Percentiles rank a stretch among this genome's conserved stretches.
These are phyloP conservation scores for Pangasius larnaudii DNA, from an alignment of 2,797 vertebrate genomes.

Conservation along the genomic window DNA sequence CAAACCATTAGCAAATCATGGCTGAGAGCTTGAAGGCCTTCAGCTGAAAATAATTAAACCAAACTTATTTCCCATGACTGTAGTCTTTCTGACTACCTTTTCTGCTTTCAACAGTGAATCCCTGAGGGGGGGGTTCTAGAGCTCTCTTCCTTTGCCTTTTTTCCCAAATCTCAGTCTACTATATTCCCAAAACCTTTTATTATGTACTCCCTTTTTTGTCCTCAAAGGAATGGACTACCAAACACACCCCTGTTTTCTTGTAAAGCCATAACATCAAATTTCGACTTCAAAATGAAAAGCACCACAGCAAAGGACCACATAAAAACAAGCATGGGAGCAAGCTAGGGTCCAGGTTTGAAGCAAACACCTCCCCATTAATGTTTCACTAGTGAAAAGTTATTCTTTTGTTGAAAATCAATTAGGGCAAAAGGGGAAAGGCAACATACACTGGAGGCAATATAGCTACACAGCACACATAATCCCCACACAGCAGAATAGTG, in stretches of 20 bases:
- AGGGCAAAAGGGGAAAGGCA: not conserved
- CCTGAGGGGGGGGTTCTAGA: not conserved
- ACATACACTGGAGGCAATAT: not conserved
- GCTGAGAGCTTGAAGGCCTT: constrained; percentile 19
- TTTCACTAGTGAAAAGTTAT: constrained; percentile 25
- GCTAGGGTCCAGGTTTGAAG: constrained; percentile 1
- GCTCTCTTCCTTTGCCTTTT: not conserved
- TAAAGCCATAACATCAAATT: constrained; percentile 35
- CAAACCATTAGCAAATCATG: not conserved
- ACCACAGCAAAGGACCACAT: constrained; percentile 27
- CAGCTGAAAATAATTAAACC: constrained; percentile 31
- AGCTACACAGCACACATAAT: not conserved
- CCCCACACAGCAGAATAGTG: not conserved
- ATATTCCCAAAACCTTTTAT: not conserved
- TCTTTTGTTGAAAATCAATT: constrained; percentile 19
- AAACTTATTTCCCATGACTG: constrained; percentile 29
- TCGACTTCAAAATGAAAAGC: constrained; percentile 36
- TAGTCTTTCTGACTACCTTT: constrained; percentile 5
- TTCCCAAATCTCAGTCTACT: not conserved
- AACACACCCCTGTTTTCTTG: not conserved
- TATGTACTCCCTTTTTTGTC: not conserved
- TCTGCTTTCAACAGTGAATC: constrained; percentile 17
- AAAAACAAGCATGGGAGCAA: constrained; percentile 1
- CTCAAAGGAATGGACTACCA: not conserved
- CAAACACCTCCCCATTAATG: constrained; percentile 23